Percentiles rank a stretch among this genome's conserved stretches.
These are phyloP conservation scores for Dexiosoma caninum DNA, from an alignment of 2,888 invertebrate genomes.

Conservation along the genomic window DNA sequence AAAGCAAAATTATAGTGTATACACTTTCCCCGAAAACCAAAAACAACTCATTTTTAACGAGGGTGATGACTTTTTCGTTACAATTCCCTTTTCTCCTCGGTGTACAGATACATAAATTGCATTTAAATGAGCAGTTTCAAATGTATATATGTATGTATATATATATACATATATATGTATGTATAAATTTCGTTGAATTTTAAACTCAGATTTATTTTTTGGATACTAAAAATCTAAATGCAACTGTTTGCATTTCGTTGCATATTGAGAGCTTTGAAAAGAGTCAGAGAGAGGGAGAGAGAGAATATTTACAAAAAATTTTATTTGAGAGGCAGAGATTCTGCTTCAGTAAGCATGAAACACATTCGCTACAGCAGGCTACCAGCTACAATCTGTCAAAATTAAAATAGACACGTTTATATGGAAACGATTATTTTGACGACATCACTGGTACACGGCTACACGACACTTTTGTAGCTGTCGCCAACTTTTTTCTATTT, in stretches of 20 bases:
- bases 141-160: not conserved
- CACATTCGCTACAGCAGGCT: too few relatives aligned
- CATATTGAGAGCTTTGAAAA: not conserved
- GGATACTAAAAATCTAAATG: not conserved
- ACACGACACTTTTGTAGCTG: too few relatives aligned
- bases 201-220: slow-evolving; percentile 19
- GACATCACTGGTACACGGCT: too few relatives aligned
- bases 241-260: not conserved
- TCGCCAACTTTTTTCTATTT: too few relatives aligned
- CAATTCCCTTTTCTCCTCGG: not conserved
- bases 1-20: not conserved
- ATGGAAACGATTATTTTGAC: too few relatives aligned
- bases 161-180: too few relatives aligned
- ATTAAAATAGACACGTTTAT: too few relatives aligned
- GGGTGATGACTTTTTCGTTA: slow-evolving; percentile 22
- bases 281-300: not conserved
- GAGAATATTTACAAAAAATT: not conserved
- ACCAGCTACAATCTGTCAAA: too few relatives aligned
- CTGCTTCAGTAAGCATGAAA: too few relatives aligned
- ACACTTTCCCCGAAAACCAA: slow-evolving; percentile 4
- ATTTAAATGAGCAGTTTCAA: slow-evolving; percentile 17
- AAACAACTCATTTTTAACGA: not conserved
- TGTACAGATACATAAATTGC: slow-evolving; percentile 16
- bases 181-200: too few relatives aligned
- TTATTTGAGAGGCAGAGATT: not conserved